Base-by-base conservation (phyloP, 2,797 vertebrate genomes). In the Cyprinella venusta region DNA sequence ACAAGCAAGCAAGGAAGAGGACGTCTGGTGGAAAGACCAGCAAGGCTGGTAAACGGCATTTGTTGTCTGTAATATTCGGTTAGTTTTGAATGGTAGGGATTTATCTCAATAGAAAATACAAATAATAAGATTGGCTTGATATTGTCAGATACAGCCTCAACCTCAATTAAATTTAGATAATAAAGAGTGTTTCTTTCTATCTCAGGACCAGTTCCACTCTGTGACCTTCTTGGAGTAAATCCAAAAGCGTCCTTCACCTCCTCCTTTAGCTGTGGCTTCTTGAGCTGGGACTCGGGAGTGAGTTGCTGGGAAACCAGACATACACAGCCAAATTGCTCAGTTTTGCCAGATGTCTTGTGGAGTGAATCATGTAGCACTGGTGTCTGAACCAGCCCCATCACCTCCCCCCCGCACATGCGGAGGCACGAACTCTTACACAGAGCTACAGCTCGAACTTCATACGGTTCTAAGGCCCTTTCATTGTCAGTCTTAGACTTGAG, bases 271-370 rank as follows among this genome's bases (percentile, higher is more conserved):
- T 85, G 72, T 65, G 75, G 75, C 68, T 63, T 81, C 33, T 63
- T 65, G 26, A 64, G 80, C 79, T 81, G 64, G 74, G 79, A 80
- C 63, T 75, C 54, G 64, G 64, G 30, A 83, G 59, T 15, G 72
- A 86, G 85, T 85, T 85, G 83, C 83, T 76, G 76, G 83, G 83
- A 85, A 85, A 86, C 87, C 59, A 79, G 50, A 74, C 63, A 69
- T 59, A 86, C 86, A 82, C 69, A 85, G 77, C 68, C 76, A 85
- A 87, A 88, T 82, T 86, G 68, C 69, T 86, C 64, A 76, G 76
- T 82, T 84, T 85, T 88, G 86, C 86, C 86, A 87, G 86, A 86
- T 83, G 84, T 85, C 82, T 80, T 81, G 80, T 69, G 78, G 59
- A 81, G 85, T 85, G 80, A 84, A 81, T 89, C 85, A 85, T 85